Percentiles rank a stretch among this genome's conserved stretches.
These are phyloP conservation scores for Enteromius mattozi DNA, from an alignment of 2,797 vertebrate species.

Conservation along the genomic window DNA sequence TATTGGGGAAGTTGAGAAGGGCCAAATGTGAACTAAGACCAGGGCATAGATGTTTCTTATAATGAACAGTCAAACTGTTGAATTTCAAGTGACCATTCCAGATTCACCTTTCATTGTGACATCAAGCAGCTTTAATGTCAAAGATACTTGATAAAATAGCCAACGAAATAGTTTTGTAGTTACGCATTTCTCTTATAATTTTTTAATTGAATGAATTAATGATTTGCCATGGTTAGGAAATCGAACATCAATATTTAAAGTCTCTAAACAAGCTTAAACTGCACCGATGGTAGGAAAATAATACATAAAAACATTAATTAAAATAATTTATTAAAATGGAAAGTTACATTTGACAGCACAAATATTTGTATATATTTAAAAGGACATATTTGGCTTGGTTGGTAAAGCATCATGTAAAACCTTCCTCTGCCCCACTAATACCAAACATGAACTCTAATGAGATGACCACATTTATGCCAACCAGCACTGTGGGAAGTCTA, in stretches of 20 bases:
- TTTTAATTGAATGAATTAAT: neutral
- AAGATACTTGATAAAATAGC: slow-evolving; percentile 1
- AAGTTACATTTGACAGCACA: neutral
- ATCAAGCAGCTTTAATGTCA: neutral
- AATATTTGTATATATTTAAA: slow-evolving; percentile 14
- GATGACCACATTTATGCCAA: slow-evolving; percentile 50
- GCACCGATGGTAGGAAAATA: neutral
- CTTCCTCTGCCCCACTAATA: slow-evolving; percentile 34
- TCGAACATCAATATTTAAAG: neutral
- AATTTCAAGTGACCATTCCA: slow-evolving; percentile 40
- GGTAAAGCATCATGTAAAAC: neutral
- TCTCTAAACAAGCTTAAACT: neutral
- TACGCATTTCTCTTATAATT: neutral
- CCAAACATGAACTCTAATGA: slow-evolving; percentile 37
- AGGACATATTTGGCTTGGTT: neutral
- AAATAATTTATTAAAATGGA: neutral
- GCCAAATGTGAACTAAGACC: slow-evolving; percentile 26
- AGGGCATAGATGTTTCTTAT: slow-evolving; percentile 29
- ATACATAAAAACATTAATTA: neutral
- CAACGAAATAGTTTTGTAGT: neutral
- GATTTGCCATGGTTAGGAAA: neutral
- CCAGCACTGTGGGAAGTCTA: slow-evolving; percentile 56
- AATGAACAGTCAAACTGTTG: slow-evolving; percentile 47
- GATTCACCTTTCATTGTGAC: slow-evolving; percentile 39
- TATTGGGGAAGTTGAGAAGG: slow-evolving; percentile 25